Evolutionary conservation across 2,797 vertebrate species (phyloP).

Genomic region (Acomys russatus): DNA sequence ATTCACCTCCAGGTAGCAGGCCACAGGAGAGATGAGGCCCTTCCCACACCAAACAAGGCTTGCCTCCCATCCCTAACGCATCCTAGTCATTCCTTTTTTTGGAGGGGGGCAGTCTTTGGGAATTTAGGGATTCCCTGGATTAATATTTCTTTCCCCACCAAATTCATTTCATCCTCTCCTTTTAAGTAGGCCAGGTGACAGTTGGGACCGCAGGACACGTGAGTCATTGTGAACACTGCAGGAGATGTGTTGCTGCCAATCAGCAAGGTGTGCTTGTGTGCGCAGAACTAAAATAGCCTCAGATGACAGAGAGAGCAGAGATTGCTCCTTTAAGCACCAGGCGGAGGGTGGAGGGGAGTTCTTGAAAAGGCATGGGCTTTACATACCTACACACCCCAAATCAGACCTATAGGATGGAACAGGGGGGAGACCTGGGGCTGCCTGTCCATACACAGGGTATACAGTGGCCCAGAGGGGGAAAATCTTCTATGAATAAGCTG

Average conservation of each 20-base stretch:
- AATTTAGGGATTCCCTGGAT: background rate
- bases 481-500: background rate
- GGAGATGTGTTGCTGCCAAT: conserved; percentile 28
- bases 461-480: background rate
- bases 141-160: background rate
- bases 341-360: background rate
- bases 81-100: background rate
- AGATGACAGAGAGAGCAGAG: background rate
- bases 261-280: background rate
- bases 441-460: background rate
- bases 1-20: background rate
- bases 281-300: conserved; percentile 49
- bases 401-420: background rate
- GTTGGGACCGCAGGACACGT: conserved; percentile 40
- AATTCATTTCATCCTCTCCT: background rate
- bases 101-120: background rate
- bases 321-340: conserved; percentile 37
- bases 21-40: background rate
- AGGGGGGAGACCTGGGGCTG: background rate
- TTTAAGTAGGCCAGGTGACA: conserved; percentile 46
- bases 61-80: background rate
- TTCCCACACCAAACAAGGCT: background rate
- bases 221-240: conserved; percentile 49
- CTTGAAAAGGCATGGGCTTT: conserved; percentile 15
- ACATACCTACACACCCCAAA: background rate